phyloP scores from a whole-genome alignment of 2,797 vertebrate species.

The Arrhamphus sclerolepis region DNA sequence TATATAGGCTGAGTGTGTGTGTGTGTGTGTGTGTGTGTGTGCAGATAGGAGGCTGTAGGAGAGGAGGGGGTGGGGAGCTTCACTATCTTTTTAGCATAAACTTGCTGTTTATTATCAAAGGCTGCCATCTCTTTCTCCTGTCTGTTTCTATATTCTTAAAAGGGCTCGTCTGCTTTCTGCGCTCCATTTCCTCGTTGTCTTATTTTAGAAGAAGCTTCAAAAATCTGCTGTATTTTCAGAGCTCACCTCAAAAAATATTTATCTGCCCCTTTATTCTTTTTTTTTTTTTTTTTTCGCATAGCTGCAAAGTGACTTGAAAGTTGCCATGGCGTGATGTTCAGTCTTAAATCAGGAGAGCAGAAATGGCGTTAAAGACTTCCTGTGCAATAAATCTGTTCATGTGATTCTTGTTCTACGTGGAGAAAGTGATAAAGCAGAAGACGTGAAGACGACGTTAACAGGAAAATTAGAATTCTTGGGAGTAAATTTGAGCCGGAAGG shows the following conservation, averaged over 20 bases:
- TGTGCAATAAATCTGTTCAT: slow-evolving; percentile 70
- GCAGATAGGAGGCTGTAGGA: slow-evolving; percentile 67
- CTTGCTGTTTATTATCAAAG: slow-evolving; percentile 75
- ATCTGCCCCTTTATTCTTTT: slow-evolving; percentile 1
- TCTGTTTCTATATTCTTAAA: slow-evolving; percentile 37
- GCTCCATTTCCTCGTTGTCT: slow-evolving; percentile 25
- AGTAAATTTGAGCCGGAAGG: too few species aligned
- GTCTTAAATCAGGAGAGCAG: slow-evolving; percentile 55
- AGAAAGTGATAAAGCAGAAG: slow-evolving; percentile 38
- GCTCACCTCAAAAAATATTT: slow-evolving; percentile 60
- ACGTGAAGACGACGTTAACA: slow-evolving; percentile 25
- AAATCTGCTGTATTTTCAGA: slow-evolving; percentile 46
- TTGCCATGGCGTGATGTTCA: slow-evolving; percentile 44
- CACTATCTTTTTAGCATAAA: slow-evolving; percentile 80
- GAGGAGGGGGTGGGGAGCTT: slow-evolving; percentile 76
- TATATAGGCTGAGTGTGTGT: slow-evolving; percentile 69
- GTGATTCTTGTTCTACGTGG: slow-evolving; percentile 59
- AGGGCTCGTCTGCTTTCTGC: slow-evolving; percentile 42
- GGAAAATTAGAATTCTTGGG: not conserved
- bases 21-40: slow-evolving; percentile 32
- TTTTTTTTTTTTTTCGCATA: not conserved
- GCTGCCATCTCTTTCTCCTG: slow-evolving; percentile 51
- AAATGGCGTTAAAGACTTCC: slow-evolving; percentile 60
- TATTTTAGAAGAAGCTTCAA: slow-evolving; percentile 51
- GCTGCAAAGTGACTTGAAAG: slow-evolving; percentile 63